A percentile compares a stretch with the other conserved stretches of the same genome.
Evolutionary conservation across 2,888 invertebrate genomes (phyloP).

Genomic region (Tiliacea citrago): DNA sequence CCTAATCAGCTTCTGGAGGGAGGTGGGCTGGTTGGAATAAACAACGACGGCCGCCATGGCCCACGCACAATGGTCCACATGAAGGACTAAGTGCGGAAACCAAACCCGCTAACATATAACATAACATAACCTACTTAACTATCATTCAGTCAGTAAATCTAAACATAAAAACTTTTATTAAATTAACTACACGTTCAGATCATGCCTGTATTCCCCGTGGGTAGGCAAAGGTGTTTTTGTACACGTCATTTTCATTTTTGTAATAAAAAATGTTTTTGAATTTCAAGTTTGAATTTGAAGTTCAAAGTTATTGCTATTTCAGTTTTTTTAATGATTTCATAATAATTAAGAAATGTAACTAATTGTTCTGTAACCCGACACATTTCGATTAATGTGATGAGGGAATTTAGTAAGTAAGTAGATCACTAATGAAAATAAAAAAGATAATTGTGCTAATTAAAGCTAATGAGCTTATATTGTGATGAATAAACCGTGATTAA

Average conservation of each 20-base stretch:
- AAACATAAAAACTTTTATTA: neutral
- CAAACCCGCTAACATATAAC: no score
- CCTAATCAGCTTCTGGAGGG: no score
- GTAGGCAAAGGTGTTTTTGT: neutral
- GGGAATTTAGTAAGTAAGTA: conserved; percentile 36
- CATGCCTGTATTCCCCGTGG: neutral
- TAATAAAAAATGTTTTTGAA: neutral
- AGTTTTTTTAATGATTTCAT: neutral
- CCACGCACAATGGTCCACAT: no score
- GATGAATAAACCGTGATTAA: conserved; percentile 36
- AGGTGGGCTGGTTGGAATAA: no score
- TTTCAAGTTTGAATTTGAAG: no score
- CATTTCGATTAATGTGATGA: conserved; percentile 56
- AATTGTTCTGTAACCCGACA: conserved; percentile 27
- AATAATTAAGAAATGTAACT: conserved; percentile 5
- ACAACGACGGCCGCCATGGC: no score
- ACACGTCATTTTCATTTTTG: neutral
- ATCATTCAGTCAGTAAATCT: conserved; percentile 12
- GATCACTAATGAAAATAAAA: conserved; percentile 27
- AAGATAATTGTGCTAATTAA: conserved; percentile 23
- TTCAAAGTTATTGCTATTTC: neutral
- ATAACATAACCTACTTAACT: neutral
- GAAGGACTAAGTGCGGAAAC: no score
- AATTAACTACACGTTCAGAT: neutral
- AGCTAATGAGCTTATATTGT: conserved; percentile 34